Evolutionary conservation across 2,113 vertebrate genomes (phyloP), one percentile per base, ranked within the genome.

Genomic region (Crotalus helleri): DNA sequence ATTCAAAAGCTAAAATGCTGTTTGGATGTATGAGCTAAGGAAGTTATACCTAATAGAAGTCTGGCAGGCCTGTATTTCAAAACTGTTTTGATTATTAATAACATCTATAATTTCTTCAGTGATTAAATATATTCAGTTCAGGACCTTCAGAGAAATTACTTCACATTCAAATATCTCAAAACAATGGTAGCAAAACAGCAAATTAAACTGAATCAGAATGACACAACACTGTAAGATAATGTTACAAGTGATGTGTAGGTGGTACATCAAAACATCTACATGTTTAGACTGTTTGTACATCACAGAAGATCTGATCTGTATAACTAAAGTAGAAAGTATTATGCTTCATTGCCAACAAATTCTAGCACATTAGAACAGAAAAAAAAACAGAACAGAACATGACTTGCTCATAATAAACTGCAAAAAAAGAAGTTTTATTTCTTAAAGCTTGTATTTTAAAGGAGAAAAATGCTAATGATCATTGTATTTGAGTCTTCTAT

Each of bases 241-340:
- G 26, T 46, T 85, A 55, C 85, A 89, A 89, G 81, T 85, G 88
- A 85, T 92, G 88, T 92, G 88, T 92, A 92, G 92, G 92, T 92
- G 92, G 61, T 46, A 90, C 26, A 92, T 89, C 92, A 89, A 92
- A 89, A 89, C 88, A 55, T 89, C 88, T 59, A 87, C 53, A 85
- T 90, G 54, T 92, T 92, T 92, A 92, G 64, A 85, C 88, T 90
- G n/a, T 59, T 92, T 85, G 69, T 58, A 90, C 88, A 85, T 89
- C 39, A 29, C 26, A 58, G 46, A 21, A 61, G 10, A 92, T 87
- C 24, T 49, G 54, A 92, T 87, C 51, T 64, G 85, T 87, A 54
- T 89, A 92, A 58, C 88, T 90, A n/a, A 90, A 92, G 92, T 85
- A 39, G 39, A 89, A 92, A 85, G 69, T 89, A 89, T 85, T 89